Base-by-base conservation (phyloP, 2,888 invertebrate genomes). In the Stegana nigrithorax region DNA sequence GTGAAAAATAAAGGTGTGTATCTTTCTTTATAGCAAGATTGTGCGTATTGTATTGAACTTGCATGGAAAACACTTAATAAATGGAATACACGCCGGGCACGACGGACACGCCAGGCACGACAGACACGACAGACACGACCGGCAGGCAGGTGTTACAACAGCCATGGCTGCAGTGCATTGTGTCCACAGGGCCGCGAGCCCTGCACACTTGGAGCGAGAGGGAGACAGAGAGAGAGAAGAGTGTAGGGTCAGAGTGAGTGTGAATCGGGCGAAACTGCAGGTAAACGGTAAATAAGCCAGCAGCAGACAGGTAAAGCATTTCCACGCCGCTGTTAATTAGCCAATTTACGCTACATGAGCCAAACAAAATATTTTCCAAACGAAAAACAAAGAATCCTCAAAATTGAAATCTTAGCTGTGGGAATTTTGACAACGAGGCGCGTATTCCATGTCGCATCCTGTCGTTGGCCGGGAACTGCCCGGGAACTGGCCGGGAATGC, bases 271-370 rank as follows among this genome's bases (percentile, higher is more conserved):
- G 39, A 17, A 44, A 45, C 25, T 12, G 7, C 73, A 73, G 80
- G 75, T 80, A 76, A 60, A 65, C 59, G 36, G n/a, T 32, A 23
- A 32, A 45, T 50, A 66, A 50, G 32, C 44, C 58, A 60, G 14
- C 17, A 21, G 64, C 32, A 42, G 56, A 62, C 80, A 76, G 80
- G 80, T 78, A 76, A 71, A 69, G 53, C 66, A 72, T 75, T 73
- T 78, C 75, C 75, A 72, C 74, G 77, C 73, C 70, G 70, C 65
- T 63, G 77, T 73, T 80, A 80, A 81, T 80, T 80, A 82, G 82
- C 80, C 78, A 78, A 82, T 82, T 82, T 78, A 73, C 59, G 62
- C 64, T 29, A 27, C 29, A 23, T 29, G 26, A 50, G 26, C 66
- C 42, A 68, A 53, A 36, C 58, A 39, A 59, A 51, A 39, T 39